Evolutionary conservation across 2,113 vertebrate genomes (phyloP), one percentile per base, ranked within the genome.

Genomic region (Sialia sialis): DNA sequence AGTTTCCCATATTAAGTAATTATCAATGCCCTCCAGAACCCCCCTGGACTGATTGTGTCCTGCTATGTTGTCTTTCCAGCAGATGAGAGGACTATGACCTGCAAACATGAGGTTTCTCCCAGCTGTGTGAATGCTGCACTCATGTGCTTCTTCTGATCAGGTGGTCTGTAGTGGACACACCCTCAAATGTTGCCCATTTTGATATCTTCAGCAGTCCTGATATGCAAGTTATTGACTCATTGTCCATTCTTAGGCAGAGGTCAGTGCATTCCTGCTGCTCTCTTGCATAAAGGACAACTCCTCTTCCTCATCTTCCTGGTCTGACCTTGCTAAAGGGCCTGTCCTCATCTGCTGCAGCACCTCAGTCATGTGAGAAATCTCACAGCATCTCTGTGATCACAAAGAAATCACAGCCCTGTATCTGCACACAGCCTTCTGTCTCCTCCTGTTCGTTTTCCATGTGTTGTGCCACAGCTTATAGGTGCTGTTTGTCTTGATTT

Each of bases 231-330:
- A 21, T 58, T 87, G 38, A 48, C 38, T 87, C 14, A 26, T n/a
- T 87, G 34, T 59, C 62, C 14, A 11, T 49, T 38, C 30, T 41
- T 30, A 54, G 55, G 55, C 52, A 93, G 52, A 86, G 16, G 26
- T 30, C 58, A 32, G 27, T 14, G 66, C n/a, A 41, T 41, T 84
- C 22, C 49, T 73, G 38, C 21, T 73, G 15, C 16, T 52, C 16
- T 52, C 26, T 74, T 87, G 36, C 54, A 38, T 58, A 36, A 52
- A 74, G 19, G 7, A 38, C 16, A 10, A 58, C 23, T 63, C 16
- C 38, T 64, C n/a, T 74, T 41, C 43, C 52, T 51, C 0, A 0
- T 5, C 36, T 62, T 72, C 32, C n/a, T 46, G 11, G 10, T 72
- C 41, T 39, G 20, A 27, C 67, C 30, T 84, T 64, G 44, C 44